Percentiles rank a stretch among this genome's conserved stretches.
Conservation (phyloP, 2,888 invertebrate genomes). For the Heliconius erato region DNA sequence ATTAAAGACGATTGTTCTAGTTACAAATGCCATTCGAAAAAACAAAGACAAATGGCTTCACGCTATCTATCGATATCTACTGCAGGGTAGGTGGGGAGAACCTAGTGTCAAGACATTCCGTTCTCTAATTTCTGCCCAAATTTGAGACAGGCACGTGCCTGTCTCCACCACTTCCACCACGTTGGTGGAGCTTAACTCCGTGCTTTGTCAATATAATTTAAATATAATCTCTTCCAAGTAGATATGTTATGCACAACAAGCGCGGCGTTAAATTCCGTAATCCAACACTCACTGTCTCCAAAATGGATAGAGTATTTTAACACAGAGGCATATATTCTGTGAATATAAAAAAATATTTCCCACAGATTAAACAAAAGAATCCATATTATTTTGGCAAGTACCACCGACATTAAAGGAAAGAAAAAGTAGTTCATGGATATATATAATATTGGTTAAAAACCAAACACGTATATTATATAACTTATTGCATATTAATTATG, state of each 20-base stretch:
- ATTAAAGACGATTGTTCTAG: background rate
- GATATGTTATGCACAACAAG: no score
- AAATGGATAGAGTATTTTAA: no score
- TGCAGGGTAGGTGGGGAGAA: background rate
- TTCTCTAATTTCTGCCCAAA: background rate
- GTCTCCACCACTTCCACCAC: no score
- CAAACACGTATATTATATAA: background rate
- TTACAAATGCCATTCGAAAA: background rate
- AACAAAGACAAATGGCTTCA: background rate
- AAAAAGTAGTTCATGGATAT: background rate
- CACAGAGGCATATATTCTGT: background rate
- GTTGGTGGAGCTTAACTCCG: no score
- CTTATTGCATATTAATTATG: background rate
- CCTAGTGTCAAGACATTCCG: background rate
- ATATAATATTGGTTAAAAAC: background rate
- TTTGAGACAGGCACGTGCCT: background rate
- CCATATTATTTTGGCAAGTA: background rate
- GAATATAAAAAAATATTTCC: background rate
- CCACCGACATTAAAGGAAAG: background rate
- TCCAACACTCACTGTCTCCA: no score
- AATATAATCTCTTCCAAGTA: no score
- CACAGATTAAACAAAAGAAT: background rate
- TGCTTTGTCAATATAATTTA: no score
- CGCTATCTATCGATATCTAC: background rate
- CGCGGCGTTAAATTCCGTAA: no score